Percentiles rank a stretch among this genome's conserved stretches.
Evolutionary conservation across 2,797 vertebrate species (phyloP).

Genomic region (Cossypha heuglini): DNA sequence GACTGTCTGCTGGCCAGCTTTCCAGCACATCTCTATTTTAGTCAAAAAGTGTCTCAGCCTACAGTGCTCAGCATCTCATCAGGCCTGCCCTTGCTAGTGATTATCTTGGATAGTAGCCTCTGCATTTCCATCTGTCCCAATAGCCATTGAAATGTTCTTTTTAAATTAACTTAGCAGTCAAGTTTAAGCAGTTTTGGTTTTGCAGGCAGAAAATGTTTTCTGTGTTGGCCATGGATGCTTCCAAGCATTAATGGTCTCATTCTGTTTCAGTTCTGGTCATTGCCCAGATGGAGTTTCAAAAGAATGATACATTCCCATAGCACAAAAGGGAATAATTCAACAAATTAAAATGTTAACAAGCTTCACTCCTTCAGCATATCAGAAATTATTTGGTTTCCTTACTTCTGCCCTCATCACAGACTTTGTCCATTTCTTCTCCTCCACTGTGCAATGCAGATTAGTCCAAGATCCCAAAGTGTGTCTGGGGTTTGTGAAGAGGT

Average conservation of each 20-base stretch:
- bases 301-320: neutral
- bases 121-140: neutral
- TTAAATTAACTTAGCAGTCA: slow-evolving; percentile 12
- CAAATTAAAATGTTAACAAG: slow-evolving; percentile 35
- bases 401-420: neutral
- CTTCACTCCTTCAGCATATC: neutral
- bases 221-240: neutral
- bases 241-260: neutral
- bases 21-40: neutral
- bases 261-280: slow-evolving; percentile 4
- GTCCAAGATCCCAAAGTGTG: neutral
- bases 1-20: neutral
- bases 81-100: neutral
- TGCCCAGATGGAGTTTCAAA: slow-evolving; percentile 19
- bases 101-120: neutral
- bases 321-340: neutral
- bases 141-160: neutral
- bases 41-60: neutral
- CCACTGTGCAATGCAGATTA: neutral
- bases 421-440: neutral
- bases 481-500: neutral
- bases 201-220: neutral
- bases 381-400: neutral
- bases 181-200: neutral
- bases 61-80: neutral